Evolutionary conservation across 2,797 vertebrate species (phyloP).

Genomic region (Chaetodon trifasciatus): DNA sequence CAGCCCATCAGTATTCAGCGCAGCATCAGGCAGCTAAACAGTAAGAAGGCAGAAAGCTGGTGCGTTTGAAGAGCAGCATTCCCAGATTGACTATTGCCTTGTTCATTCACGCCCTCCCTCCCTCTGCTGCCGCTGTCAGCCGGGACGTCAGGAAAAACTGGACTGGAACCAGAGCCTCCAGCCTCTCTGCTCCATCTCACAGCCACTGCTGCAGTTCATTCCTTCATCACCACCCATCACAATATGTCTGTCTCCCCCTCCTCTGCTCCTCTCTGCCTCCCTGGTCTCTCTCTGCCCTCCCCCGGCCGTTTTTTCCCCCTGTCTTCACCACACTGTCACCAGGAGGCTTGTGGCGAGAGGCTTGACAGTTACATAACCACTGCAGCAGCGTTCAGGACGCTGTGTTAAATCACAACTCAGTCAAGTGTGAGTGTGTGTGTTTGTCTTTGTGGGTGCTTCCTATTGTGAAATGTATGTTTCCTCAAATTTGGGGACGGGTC

Average conservation of each 20-base stretch:
- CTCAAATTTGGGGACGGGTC: conserved; percentile 18
- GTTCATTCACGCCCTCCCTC: conserved; percentile 39
- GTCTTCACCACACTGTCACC: conserved; percentile 75
- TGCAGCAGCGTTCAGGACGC: conserved; percentile 75
- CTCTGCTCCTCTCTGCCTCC: conserved; percentile 48
- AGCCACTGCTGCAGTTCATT: conserved; percentile 61
- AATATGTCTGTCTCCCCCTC: conserved; percentile 49
- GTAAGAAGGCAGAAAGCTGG: conserved; percentile 50
- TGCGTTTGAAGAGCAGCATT: conserved; percentile 65
- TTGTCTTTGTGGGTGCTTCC: conserved; percentile 7
- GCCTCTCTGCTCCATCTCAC: conserved; percentile 58
- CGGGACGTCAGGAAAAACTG: conserved; percentile 53
- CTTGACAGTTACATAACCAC: conserved; percentile 80
- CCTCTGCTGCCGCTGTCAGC: conserved; percentile 25
- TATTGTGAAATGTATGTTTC: conserved; percentile 26
- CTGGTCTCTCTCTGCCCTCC: conserved; percentile 49
- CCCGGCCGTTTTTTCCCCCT: conserved; percentile 37
- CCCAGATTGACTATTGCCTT: conserved; percentile 52
- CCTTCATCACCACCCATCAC: conserved; percentile 65
- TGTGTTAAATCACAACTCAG: conserved; percentile 65
- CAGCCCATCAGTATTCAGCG: conserved; percentile 75
- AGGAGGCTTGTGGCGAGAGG: conserved; percentile 77
- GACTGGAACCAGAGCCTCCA: conserved; percentile 46
- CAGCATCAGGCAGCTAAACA: conserved; percentile 60
- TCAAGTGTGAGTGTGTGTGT: conserved; percentile 30